A percentile compares a stretch with the other conserved stretches of the same genome.
Conservation (phyloP, 2,113 vertebrate species). For the Carassius gibelio region DNA sequence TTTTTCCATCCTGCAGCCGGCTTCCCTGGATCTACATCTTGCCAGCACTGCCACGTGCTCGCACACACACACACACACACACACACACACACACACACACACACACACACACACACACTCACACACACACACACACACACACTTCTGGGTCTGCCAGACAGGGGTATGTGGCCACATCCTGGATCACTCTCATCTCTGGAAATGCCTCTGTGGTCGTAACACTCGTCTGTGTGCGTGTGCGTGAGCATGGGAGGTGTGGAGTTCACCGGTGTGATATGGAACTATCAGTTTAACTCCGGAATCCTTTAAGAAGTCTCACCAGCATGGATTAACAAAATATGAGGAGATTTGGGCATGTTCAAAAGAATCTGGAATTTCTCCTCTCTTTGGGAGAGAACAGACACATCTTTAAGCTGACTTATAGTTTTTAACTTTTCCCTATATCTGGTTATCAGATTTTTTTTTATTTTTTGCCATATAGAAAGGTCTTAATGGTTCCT, state of each 20-base stretch:
- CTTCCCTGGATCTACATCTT: slow-evolving; percentile 44
- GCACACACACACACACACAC: slow-evolving; percentile 61
- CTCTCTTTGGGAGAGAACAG: slow-evolving; percentile 35
- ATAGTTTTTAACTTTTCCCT: slow-evolving; percentile 16
- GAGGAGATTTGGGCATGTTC: slow-evolving; percentile 27
- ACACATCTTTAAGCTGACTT: not conserved
- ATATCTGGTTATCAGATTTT: not conserved
- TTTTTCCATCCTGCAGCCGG: slow-evolving; percentile 58
- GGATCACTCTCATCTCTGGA: slow-evolving; percentile 44
- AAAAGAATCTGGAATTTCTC: slow-evolving; percentile 59
- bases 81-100: slow-evolving; percentile 61
- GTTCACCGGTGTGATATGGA: slow-evolving; percentile 17
- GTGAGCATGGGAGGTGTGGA: slow-evolving; percentile 20
- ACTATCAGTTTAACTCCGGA: slow-evolving; percentile 48
- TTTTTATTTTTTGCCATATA: not conserved
- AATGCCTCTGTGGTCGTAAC: slow-evolving; percentile 18
- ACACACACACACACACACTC: slow-evolving; percentile 57
- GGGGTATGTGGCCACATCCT: slow-evolving; percentile 50
- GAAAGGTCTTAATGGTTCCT: not conserved
- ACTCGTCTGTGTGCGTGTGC: slow-evolving; percentile 31
- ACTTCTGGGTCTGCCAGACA: slow-evolving; percentile 63
- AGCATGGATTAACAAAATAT: slow-evolving; percentile 19
- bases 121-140: slow-evolving; percentile 65
- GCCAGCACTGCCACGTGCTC: slow-evolving; percentile 48
- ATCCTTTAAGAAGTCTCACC: slow-evolving; percentile 41